These are phyloP conservation scores for Epinotia bilunana DNA, from an alignment of 2,888 invertebrate species.

Conservation along the genomic window DNA sequence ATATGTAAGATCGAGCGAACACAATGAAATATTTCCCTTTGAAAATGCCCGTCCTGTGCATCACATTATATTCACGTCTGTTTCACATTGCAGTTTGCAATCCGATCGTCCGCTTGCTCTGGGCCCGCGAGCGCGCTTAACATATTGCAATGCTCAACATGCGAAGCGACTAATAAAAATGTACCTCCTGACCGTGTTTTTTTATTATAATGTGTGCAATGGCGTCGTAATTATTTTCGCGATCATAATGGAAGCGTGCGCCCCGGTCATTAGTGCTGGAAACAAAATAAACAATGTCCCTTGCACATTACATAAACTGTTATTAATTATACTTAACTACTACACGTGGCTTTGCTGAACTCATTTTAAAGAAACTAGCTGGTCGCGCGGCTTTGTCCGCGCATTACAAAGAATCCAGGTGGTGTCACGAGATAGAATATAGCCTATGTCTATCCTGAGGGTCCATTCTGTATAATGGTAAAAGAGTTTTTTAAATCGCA, in stretches of 20 bases:
- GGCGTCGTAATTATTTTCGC: slow-evolving; percentile 36
- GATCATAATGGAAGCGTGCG: slow-evolving; percentile 23
- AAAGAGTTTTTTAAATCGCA: too few species aligned
- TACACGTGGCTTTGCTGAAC: background rate
- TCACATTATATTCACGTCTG: too few species aligned
- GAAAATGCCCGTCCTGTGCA: too few species aligned
- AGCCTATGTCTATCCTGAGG: too few species aligned
- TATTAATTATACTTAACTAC: slow-evolving; percentile 16
- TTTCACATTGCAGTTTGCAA: background rate
- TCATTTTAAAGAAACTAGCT: background rate
- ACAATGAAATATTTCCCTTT: too few species aligned
- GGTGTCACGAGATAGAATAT: too few species aligned
- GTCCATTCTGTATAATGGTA: too few species aligned
- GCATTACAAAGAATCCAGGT: too few species aligned
- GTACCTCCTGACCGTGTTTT: background rate
- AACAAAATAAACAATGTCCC: slow-evolving; percentile 35
- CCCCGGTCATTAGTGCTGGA: slow-evolving; percentile 35
- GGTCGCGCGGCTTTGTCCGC: too few species aligned
- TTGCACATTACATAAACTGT: slow-evolving; percentile 13
- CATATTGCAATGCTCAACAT: background rate
- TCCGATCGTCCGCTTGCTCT: background rate
- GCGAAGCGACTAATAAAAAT: background rate
- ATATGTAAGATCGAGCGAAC: too few species aligned
- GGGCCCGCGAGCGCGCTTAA: background rate
- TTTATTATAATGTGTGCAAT: slow-evolving; percentile 13